phyloP scores from a whole-genome alignment of 2,888 invertebrate genomes.

The Hirtodrosophila histrioides region DNA sequence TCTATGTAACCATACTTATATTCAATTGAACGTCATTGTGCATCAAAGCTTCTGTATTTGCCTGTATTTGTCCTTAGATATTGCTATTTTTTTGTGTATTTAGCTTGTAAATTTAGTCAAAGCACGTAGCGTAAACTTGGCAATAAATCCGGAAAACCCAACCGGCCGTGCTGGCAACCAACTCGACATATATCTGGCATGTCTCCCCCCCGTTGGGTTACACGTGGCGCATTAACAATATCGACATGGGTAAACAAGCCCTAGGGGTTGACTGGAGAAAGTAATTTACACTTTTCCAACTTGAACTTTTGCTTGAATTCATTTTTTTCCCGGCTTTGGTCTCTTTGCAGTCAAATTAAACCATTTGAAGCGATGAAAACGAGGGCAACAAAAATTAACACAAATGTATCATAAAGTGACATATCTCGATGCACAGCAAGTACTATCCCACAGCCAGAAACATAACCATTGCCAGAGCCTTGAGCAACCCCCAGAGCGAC shows the following conservation, averaged over 20 bases:
- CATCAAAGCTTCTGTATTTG: slow-evolving; percentile 26
- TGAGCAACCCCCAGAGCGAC: slow-evolving; percentile 29
- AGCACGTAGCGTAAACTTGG: slow-evolving; percentile 82
- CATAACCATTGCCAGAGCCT: neutral
- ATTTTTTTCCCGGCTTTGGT: slow-evolving; percentile 29
- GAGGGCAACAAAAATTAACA: slow-evolving; percentile 69
- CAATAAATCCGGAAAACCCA: slow-evolving; percentile 72
- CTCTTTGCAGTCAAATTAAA: slow-evolving; percentile 53
- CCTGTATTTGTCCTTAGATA: slow-evolving; percentile 16
- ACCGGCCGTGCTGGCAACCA: slow-evolving; percentile 30
- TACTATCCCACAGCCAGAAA: slow-evolving; percentile 21
- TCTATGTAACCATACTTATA: slow-evolving; percentile 28
- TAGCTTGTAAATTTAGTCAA: slow-evolving; percentile 83
- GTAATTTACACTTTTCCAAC: slow-evolving; percentile 75
- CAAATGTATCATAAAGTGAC: slow-evolving; percentile 75
- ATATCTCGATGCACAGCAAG: slow-evolving; percentile 62
- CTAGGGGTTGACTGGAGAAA: slow-evolving; percentile 48
- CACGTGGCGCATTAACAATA: slow-evolving; percentile 77
- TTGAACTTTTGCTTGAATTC: slow-evolving; percentile 42
- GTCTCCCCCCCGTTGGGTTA: slow-evolving; percentile 37
- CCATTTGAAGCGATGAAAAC: slow-evolving; percentile 30
- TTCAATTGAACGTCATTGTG: slow-evolving; percentile 46
- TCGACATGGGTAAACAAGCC: slow-evolving; percentile 76
- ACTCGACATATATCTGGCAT: slow-evolving; percentile 1
- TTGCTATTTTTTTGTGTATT: slow-evolving; percentile 36